Evolutionary conservation across 2,113 vertebrate species (phyloP).

Genomic region (Serinus canaria): DNA sequence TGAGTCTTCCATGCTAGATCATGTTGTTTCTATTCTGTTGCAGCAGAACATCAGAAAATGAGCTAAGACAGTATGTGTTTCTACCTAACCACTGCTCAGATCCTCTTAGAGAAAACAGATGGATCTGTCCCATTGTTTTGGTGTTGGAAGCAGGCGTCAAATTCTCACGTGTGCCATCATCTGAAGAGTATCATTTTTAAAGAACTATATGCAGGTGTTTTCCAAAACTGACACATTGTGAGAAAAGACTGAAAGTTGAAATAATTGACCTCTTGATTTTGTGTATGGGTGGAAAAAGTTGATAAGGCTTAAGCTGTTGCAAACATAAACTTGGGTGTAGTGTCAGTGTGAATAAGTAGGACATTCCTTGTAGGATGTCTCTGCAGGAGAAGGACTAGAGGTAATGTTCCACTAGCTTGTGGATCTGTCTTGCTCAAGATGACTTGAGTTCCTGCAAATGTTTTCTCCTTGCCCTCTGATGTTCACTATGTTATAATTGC

Average conservation of each 20-base stretch:
- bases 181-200: background rate
- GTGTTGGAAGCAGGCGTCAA: background rate
- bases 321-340: rapidly evolving
- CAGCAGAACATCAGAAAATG: background rate
- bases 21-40: background rate
- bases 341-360: background rate
- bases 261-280: background rate
- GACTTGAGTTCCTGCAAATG: background rate
- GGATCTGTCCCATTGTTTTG: background rate
- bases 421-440: background rate
- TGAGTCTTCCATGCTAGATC: background rate
- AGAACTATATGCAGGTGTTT: background rate
- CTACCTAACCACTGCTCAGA: background rate
- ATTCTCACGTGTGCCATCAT: background rate
- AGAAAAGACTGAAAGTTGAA: background rate
- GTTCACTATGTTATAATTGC: background rate
- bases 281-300: background rate
- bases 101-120: background rate
- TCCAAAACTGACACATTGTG: background rate
- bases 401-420: background rate
- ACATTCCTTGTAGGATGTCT: background rate
- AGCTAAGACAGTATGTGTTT: background rate
- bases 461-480: background rate
- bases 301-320: background rate
- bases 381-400: background rate